Evolutionary conservation across 2,888 invertebrate species (phyloP), one percentile per base, ranked within the genome.

Genomic region (Exephanes ischioxanthus): DNA sequence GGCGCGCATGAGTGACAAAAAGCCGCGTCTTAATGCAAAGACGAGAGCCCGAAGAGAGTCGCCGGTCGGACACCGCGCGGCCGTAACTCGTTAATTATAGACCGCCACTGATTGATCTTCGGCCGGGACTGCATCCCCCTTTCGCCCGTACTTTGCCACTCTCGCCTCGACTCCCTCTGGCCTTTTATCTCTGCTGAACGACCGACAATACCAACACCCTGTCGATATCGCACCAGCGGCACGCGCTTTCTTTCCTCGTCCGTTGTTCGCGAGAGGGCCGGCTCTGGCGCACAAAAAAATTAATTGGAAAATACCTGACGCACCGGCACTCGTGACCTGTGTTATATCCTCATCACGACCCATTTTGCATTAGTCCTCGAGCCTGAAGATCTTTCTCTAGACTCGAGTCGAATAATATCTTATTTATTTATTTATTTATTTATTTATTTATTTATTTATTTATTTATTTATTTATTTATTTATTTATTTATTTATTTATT

Each of bases 31-130:
- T 92, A 92, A 94, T 94, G 94, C 94, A 94, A 94, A 93, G 85
- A 83, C 63, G 76, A 70, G 82, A 71, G 61, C 78, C 72, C 79
- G 76, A 80, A 76, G 70, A 75, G 85, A 85, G 72, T 80, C 77
- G 80, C 80, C 67, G 67, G 71, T 71, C 73, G 26, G 75, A 82
- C 55, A 37, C 86, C 82, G 89, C 87, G 85, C 86, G 89, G 91
- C 92, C 90, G 91, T 93, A 93, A 94, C 93, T 93, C 93, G 93
- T 94, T 94, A 94, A 94, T 94, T 94, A 94, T 92, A 94, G 92
- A 90, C 93, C 93, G 93, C 93, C 90, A 89, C 92, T 92, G 94
- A 94, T 94, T 94, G 94, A 94, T 94, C 94, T 93, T 93, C 88
- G 91, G 90, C 89, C 90, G 90, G 88, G 72, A 71, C 73, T 80